A percentile compares a stretch with the other conserved stretches of the same genome.
Conservation (phyloP, 2,113 vertebrate genomes). For the Calonectris borealis region DNA sequence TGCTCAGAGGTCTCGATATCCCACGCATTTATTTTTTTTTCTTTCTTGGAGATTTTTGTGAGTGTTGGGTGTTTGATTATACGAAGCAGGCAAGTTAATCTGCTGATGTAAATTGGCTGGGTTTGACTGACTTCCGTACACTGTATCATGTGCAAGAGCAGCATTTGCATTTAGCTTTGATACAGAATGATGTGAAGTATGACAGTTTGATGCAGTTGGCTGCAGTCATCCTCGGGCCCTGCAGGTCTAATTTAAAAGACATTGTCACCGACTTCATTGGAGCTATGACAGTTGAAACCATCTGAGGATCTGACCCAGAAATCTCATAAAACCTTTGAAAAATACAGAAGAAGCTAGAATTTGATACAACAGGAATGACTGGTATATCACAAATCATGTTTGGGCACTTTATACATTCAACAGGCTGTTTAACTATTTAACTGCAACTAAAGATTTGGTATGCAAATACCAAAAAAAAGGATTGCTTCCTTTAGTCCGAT, state of each 20-base stretch:
- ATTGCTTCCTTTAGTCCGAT: background rate
- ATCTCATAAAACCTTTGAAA: background rate
- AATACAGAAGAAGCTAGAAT: background rate
- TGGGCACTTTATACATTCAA: background rate
- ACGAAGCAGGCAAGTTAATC: background rate
- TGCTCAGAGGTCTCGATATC: background rate
- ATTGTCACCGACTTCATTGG: background rate
- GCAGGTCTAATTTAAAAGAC: conserved; percentile 38
- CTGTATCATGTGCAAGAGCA: background rate
- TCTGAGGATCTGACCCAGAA: conserved; percentile 3
- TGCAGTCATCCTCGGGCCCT: background rate
- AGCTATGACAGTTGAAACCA: background rate
- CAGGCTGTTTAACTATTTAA: background rate
- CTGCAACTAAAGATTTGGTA: background rate
- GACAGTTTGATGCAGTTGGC: conserved; percentile 19
- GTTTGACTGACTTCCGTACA: background rate
- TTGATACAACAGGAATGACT: background rate
- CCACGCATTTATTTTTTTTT: fast-evolving
- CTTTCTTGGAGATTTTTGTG: background rate
- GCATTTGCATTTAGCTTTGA: conserved; percentile 30
- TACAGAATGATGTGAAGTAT: background rate
- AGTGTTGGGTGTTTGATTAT: background rate
- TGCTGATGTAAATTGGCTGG: background rate
- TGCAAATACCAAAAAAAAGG: background rate
- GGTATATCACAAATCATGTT: background rate